A percentile compares a stretch with the other conserved stretches of the same genome.
Evolutionary conservation across 1,140 invertebrate species (phyloP).

Genomic region (Halictus rubicundus): DNA sequence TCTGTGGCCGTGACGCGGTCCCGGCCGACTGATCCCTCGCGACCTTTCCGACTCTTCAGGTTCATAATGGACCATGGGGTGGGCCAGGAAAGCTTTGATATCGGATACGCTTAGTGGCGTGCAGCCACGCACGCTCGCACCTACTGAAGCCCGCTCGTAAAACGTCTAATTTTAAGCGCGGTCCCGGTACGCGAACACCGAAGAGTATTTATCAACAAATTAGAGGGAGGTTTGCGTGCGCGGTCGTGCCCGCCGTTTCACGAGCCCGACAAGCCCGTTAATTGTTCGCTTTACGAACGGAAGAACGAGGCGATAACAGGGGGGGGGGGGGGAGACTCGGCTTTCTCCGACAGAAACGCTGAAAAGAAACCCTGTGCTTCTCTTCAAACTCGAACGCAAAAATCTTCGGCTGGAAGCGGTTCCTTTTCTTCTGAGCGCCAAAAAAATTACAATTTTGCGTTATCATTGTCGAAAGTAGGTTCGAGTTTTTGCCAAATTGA

Average conservation of each 20-base stretch:
- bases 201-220: conserved; percentile 71
- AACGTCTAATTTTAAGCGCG: conserved; percentile 69
- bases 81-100: conserved; percentile 61
- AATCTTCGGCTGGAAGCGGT: no score
- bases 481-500: no score
- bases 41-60: conserved; percentile 18
- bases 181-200: conserved; percentile 11
- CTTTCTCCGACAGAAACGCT: no score
- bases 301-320: conserved; percentile 9
- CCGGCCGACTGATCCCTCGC: background rate
- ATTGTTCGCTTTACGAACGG: conserved; percentile 32
- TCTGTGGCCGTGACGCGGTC: background rate
- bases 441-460: no score
- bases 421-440: no score
- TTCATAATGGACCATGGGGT: conserved; percentile 46
- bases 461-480: no score
- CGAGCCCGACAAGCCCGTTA: conserved; percentile 18
- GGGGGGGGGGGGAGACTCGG: no score
- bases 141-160: conserved; percentile 63
- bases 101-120: conserved; percentile 60
- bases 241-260: background rate
- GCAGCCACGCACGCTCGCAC: conserved; percentile 48
- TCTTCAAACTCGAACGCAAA: no score
- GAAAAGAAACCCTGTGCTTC: no score
- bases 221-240: conserved; percentile 28